Conservation (phyloP, 2,888 invertebrate genomes). For the Muscina levida region DNA sequence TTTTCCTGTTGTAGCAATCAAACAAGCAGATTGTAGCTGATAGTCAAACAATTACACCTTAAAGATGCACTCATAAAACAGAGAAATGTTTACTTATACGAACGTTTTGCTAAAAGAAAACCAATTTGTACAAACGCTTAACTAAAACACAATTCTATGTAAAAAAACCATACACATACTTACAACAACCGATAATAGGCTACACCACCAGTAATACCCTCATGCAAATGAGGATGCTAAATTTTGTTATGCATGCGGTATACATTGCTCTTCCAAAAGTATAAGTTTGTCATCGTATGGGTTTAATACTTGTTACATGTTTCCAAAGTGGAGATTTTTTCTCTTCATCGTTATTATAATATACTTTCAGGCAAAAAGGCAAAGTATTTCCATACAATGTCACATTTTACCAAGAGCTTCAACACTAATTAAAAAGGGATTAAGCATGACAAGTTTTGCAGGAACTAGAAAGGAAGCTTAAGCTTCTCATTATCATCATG, state of each 20-base stretch:
- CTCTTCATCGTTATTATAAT: too few species aligned
- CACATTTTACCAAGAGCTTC: slow-evolving; percentile 45
- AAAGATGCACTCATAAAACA: too few species aligned
- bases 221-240: not conserved
- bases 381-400: slow-evolving; percentile 19
- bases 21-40: too few species aligned
- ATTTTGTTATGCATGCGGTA: too few species aligned
- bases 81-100: slow-evolving; percentile 58
- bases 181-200: not conserved
- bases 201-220: not conserved
- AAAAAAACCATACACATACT: too few species aligned
- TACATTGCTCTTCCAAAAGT: too few species aligned
- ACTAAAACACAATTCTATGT: not conserved
- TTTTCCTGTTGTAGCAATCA: too few species aligned
- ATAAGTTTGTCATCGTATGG: too few species aligned
- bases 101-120: not conserved
- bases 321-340: too few species aligned
- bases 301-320: not conserved
- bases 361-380: not conserved
- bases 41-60: too few species aligned
- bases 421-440: slow-evolving; percentile 64
- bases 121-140: slow-evolving; percentile 15
- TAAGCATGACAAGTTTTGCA: slow-evolving; percentile 48
- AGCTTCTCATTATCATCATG: slow-evolving; percentile 59
- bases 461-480: slow-evolving; percentile 42